Evolutionary conservation across 2,888 invertebrate species (phyloP), one percentile per base, ranked within the genome.

Genomic region (Hofmannophila pseudospretella): DNA sequence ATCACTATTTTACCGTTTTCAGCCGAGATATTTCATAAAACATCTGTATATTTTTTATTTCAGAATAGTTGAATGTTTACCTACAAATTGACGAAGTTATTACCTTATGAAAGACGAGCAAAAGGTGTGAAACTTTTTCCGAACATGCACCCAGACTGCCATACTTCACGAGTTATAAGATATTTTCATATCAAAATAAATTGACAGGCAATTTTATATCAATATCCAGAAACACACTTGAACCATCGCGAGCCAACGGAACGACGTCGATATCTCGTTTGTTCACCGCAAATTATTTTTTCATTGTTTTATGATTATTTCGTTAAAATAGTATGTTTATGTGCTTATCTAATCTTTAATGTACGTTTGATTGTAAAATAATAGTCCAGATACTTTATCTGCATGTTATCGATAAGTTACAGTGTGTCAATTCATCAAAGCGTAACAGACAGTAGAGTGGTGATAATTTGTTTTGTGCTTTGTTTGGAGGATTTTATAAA

Each of bases 391-490:
- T 72, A 69, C 46, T 56, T 47, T 61, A 67, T 58, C 54, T 51
- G 37, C 40, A 45, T 53, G 49, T 58, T 66, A 64, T 65, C 65
- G 65, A 58, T 65, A 59, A 68, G 59, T 60, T 67, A 54, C 34
- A 57, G 51, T 53, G 50, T 57, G 65, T 67, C 66, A 59, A 69
- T 69, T 68, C 74, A 71, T 56, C 63, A 69, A 74, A 76, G 71
- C 76, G 75, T 74, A 76, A 78, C 74, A 55, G 70, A 62, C 63
- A 66, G 58, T 60, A 57, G n/a, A n/a, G 52, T 56, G 50, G 59
- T 55, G 53, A 54, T 62, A 59, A 59, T 60, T 63, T 63, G 53
- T 57, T 43, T 37, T 41, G 31, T 39, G 45, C 48, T 51, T 37
- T 39, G 45, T 29, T 53, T 54, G 45, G 41, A 45, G 41, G 48